A percentile compares a stretch with the other conserved stretches of the same genome.
Conservation (phyloP, 2,888 invertebrate species). For the Leptothorax acervorum region DNA sequence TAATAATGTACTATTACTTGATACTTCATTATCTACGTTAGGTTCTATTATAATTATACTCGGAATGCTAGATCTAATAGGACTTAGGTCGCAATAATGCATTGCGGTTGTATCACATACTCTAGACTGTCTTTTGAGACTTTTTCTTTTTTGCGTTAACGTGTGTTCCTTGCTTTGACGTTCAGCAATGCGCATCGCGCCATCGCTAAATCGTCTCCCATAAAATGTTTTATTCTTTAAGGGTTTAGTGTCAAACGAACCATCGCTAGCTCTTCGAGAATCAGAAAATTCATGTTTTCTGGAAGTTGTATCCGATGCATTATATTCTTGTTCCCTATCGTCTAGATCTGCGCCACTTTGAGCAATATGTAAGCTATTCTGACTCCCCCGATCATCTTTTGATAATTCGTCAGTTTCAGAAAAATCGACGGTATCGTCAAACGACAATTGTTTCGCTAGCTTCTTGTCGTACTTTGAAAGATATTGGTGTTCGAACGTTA, state of each 20-base stretch:
- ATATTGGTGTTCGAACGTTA: constrained; percentile 10
- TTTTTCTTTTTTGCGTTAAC: constrained; percentile 71
- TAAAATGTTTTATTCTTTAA: constrained; percentile 43
- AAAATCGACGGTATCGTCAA: constrained; percentile 65
- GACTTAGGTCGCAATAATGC: constrained; percentile 35
- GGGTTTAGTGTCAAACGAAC: constrained; percentile 63
- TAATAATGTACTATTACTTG: constrained; percentile 23
- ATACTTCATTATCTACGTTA: constrained; percentile 23
- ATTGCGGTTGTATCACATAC: constrained; percentile 74
- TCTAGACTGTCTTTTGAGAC: constrained; percentile 80
- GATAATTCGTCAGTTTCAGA: constrained; percentile 40
- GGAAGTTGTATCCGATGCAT: background rate
- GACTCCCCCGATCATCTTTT: background rate
- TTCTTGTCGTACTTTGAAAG: constrained; percentile 32
- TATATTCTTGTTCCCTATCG: background rate
- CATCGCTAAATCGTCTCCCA: constrained; percentile 78
- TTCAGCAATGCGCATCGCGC: constrained; percentile 56
- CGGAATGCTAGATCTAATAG: constrained; percentile 25
- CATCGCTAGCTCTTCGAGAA: constrained; percentile 77
- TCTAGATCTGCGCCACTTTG: constrained; percentile 19
- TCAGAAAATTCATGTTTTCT: constrained; percentile 32
- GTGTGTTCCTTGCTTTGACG: constrained; percentile 18
- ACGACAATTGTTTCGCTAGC: constrained; percentile 69
- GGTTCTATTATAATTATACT: constrained; percentile 45
- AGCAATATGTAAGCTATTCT: constrained; percentile 7